phyloP scores from a whole-genome alignment of 1,140 invertebrate genomes.

The Lamellibrachia luymesi region DNA sequence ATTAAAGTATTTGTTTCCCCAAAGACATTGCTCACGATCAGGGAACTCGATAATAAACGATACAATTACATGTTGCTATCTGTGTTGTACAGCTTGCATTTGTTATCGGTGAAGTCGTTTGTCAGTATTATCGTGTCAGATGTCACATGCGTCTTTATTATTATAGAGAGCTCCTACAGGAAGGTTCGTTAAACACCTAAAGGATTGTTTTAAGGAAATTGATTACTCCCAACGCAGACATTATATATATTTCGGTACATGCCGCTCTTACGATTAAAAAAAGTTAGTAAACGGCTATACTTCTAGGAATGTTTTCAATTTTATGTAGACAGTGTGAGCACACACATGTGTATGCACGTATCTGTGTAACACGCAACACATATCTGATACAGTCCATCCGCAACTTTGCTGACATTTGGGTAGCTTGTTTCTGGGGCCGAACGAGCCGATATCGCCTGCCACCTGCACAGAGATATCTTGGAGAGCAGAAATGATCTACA shows the following conservation, averaged over 20 bases:
- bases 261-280: too few relatives aligned
- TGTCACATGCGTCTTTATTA: background rate
- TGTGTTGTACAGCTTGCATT: background rate
- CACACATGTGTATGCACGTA: too few relatives aligned
- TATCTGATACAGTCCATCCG: too few relatives aligned
- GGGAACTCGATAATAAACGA: background rate
- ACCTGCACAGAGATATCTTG: background rate
- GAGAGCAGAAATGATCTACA: background rate
- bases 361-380: background rate
- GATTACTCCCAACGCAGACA: background rate
- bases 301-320: background rate
- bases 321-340: background rate
- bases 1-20: background rate
- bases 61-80: background rate
- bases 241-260: background rate
- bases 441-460: background rate
- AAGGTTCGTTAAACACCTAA: background rate
- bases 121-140: background rate
- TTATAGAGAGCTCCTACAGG: background rate
- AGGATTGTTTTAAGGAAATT: background rate
- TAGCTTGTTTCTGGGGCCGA: background rate
- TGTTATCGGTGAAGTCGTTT: slow-evolving; percentile 9
- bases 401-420: background rate
- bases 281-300: background rate
- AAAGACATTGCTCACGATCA: background rate